Evolutionary conservation across 2,888 invertebrate species (phyloP).

Genomic region (Colletes collaris): DNA sequence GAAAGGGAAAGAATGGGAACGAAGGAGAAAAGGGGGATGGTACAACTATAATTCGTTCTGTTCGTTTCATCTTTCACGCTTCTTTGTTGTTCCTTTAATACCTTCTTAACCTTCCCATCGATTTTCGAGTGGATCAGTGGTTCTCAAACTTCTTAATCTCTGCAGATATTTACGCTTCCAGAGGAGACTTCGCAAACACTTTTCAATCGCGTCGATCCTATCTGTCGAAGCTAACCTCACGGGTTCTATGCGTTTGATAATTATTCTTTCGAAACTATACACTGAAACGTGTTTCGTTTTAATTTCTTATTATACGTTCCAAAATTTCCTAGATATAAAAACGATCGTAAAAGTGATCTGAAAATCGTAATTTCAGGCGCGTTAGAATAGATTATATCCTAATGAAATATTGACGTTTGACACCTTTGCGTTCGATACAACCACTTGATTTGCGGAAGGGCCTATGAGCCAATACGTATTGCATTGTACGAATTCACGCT

Average conservation of each 20-base stretch:
- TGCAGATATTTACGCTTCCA: slow-evolving; percentile 10
- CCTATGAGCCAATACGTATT: slow-evolving; percentile 37
- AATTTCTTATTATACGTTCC: too few species aligned
- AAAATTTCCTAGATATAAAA: too few species aligned
- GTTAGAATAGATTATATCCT: slow-evolving; percentile 62
- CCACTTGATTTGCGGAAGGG: slow-evolving; percentile 50
- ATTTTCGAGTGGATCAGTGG: background rate
- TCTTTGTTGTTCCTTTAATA: slow-evolving; percentile 50
- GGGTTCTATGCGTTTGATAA: too few species aligned
- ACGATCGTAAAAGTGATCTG: too few species aligned
- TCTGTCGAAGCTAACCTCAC: too few species aligned
- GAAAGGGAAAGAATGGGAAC: slow-evolving; percentile 7
- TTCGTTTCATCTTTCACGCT: slow-evolving; percentile 54
- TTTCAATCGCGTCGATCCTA: too few species aligned
- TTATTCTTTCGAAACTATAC: too few species aligned
- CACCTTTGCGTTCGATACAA: slow-evolving; percentile 54
- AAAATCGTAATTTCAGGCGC: too few species aligned
- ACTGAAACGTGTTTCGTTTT: too few species aligned
- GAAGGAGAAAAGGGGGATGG: slow-evolving; percentile 19
- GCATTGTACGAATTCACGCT: slow-evolving; percentile 27
- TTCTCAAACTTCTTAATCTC: background rate
- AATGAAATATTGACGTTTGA: slow-evolving; percentile 72
- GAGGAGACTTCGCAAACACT: too few species aligned
- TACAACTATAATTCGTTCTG: slow-evolving; percentile 55
- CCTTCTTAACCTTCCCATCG: slow-evolving; percentile 26